Evolutionary conservation across 2,888 invertebrate genomes (phyloP).

Genomic region (Apantesis nais): DNA sequence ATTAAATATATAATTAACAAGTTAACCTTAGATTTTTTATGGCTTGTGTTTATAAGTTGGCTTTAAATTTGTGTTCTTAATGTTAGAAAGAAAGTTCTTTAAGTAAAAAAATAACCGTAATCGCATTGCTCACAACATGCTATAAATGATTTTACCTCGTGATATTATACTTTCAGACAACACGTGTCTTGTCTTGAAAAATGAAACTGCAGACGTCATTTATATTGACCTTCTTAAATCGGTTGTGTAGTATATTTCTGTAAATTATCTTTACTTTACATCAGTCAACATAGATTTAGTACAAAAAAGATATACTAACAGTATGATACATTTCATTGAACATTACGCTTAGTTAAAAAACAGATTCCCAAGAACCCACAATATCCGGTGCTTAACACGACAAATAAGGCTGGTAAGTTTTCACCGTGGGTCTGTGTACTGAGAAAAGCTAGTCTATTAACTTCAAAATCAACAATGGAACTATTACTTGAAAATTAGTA

Average conservation of each 20-base stretch:
- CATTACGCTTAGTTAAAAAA: not conserved
- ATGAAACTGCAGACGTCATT: too few relatives aligned
- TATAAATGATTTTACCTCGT: too few relatives aligned
- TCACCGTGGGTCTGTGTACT: not conserved
- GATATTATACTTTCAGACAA: too few relatives aligned
- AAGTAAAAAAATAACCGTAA: too few relatives aligned
- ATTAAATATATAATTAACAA: conserved; percentile 41
- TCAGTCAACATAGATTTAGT: not conserved
- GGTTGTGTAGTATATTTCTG: too few relatives aligned
- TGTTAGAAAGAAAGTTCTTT: not conserved
- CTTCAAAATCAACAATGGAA: not conserved
- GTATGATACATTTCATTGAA: not conserved
- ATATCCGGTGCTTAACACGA: not conserved
- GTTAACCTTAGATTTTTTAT: conserved; percentile 11
- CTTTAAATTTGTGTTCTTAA: not conserved
- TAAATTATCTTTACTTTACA: too few relatives aligned
- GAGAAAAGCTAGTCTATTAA: not conserved
- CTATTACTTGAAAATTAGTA: not conserved
- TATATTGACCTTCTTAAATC: too few relatives aligned
- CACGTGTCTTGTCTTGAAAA: too few relatives aligned
- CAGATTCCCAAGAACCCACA: not conserved
- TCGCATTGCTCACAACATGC: too few relatives aligned
- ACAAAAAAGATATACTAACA: not conserved
- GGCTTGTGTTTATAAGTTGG: not conserved
- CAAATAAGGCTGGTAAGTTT: not conserved